Evolutionary conservation across 30 jellyfish, hydroid and myxozoan genomes (phyloP), one percentile per base, ranked within the genome.

Genomic region (Cassiopea andromeda): DNA sequence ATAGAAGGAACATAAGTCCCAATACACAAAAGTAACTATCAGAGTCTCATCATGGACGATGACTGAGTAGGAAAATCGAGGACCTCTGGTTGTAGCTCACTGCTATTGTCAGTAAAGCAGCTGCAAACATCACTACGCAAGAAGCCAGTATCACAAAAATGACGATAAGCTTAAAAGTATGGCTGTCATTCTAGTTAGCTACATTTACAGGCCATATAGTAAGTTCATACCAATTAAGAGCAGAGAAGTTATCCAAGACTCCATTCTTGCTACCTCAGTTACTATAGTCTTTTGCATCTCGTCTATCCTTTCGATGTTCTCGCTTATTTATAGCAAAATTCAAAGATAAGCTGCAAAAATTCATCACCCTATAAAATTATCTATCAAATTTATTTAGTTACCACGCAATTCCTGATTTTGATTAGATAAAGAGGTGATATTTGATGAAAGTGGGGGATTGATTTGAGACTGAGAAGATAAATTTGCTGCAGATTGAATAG

Each of bases 401-500:
- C 73, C 73, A 64, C 73, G 73, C 73, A 64, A 64, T 64, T 64
- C 73, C 38, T 17, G 19, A 64, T 64, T 64, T 64, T 64, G 73
- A 64, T 64, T 64, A 64, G 73, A 64, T 64, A 64, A 64, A 64
- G 73, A 64, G 73, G 73, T 64, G 73, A 64, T 64, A 64, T 64
- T 64, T 64, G 73, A 64, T 64, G 73, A 64, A 64, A 64, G 73
- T 5, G 73, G 73, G 27, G 73, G 73, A 64, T 64, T 13, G 73
- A 64, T 2, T 64, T 17, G 43, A 7, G 15, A 64, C 73, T 64
- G 73, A 17, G 43, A 64, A 64, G 73, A 64, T 64, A 64, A 64
- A 64, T 17, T 9, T 64, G 27, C 43, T 4, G 73, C 38, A 14
- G 15, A 14, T 64, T 64, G 73, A 64, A 64, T 9, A 64, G 1